Conservation (phyloP, 2,113 vertebrate genomes). For the Phainopepla nitens region DNA sequence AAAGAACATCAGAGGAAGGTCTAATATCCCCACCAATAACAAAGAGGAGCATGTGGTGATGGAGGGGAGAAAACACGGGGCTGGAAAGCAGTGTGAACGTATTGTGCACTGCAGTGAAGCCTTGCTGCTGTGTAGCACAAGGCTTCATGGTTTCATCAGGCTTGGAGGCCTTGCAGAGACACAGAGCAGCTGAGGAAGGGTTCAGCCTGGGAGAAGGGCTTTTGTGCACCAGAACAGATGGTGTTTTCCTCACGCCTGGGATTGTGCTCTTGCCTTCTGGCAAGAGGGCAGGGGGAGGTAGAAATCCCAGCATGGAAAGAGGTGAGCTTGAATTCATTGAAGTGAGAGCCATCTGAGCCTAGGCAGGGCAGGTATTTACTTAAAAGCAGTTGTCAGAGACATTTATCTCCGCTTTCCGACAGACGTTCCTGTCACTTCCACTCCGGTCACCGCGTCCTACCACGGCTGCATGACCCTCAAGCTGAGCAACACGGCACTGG, state of each 20-base stretch:
- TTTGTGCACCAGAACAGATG: background rate
- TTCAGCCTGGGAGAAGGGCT: background rate
- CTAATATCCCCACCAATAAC: background rate
- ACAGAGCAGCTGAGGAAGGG: background rate
- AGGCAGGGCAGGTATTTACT: background rate
- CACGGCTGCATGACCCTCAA: constrained; percentile 89
- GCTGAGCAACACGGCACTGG: constrained; percentile 75
- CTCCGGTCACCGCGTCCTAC: constrained; percentile 86
- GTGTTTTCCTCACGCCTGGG: background rate
- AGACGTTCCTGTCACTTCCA: constrained; percentile 89
- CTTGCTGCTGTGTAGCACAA: background rate
- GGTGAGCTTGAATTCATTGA: background rate
- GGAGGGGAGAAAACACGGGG: accelerated
- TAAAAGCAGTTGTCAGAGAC: background rate
- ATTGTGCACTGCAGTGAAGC: background rate
- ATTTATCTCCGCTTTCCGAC: constrained; percentile 14
- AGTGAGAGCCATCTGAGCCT: background rate
- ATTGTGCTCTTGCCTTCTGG: background rate
- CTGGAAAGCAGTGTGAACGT: background rate
- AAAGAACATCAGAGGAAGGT: background rate
- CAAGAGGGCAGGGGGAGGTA: too few relatives aligned
- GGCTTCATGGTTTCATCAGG: background rate
- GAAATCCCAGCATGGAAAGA: background rate
- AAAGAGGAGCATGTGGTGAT: background rate
- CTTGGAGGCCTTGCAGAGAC: background rate